Evolutionary conservation across 2,888 invertebrate species (phyloP).

Genomic region (Athripsodes cinereus): DNA sequence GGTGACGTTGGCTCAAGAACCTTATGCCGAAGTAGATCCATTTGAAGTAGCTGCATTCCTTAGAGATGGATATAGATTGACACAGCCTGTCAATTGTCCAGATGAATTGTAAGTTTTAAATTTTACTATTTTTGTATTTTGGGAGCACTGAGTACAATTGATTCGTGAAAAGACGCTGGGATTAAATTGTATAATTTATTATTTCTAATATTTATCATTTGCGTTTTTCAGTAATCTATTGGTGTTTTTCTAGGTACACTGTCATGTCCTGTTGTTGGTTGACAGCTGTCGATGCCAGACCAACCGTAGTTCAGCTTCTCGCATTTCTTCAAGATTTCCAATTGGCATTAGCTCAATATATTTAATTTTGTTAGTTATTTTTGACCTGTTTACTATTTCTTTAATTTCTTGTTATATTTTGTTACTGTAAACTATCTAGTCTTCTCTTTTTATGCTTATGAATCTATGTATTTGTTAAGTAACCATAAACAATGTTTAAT

Average conservation of each 20-base stretch:
- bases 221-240: background rate
- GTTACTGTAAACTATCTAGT: background rate
- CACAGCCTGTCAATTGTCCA: conserved; percentile 90
- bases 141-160: background rate
- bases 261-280: conserved; percentile 74
- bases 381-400: background rate
- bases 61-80: conserved; percentile 80
- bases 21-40: conserved; percentile 86
- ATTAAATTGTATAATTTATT: background rate
- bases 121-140: background rate
- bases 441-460: background rate
- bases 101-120: conserved; percentile 81
- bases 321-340: conserved; percentile 68
- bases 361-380: conserved; percentile 36
- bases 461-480: background rate
- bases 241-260: conserved; percentile 50
- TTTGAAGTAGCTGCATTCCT: conserved; percentile 86
- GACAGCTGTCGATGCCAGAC: conserved; percentile 56
- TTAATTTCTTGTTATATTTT: background rate
- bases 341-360: conserved; percentile 63
- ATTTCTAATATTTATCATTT: background rate
- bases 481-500: too few species aligned
- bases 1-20: conserved; percentile 83
- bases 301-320: conserved; percentile 63
- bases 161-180: background rate